Evolutionary conservation across 2,113 vertebrate species (phyloP), one percentile per base, ranked within the genome.

Genomic region (Indri indri): DNA sequence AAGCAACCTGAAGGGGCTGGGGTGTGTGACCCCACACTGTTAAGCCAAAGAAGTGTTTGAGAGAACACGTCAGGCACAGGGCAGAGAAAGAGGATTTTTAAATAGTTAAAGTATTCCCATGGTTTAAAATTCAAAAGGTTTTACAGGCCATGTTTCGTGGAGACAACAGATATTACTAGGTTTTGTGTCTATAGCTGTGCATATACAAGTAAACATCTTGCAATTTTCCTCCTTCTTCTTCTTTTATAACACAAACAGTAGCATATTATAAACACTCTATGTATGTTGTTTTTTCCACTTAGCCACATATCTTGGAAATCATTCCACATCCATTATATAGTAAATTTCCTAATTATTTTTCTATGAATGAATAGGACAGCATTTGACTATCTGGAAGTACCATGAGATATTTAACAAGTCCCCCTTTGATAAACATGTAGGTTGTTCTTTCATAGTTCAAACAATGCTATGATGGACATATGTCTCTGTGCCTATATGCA

Each of bases 91-190:
- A 54, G 6, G 22, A 11, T 86, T 80, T 93, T 91, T 73, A 59
- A 95, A 85, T 16, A 68, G 71, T 77, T 66, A 40, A 77, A 22
- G 9, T 6, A 34, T 37, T 86, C 18, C 61, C 40, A 18, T 54
- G 30, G 59, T 77, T 95, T 47, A 68, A 52, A 50, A 88, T n/a
- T 85, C 22, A 59, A 95, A 95, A 88, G 34, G 10, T 84, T 91
- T 88, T 88, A 57, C 5, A 94, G 77, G 34, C 45, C 30, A 23
- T 34, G 16, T 37, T 70, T n/a, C 54, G 81, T 54, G 20, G 82
- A 77, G 57, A 54, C n/a, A 61, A 85, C 37, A 50, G 79, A 34
- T 54, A 57, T 42, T 22, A 32, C 34, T 57, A 83, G 34, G 40
- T 47, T 91, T 81, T 68, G 16, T 63, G 16, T 71, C 65, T 68